Evolutionary conservation across 2,888 invertebrate genomes (phyloP), one percentile per base, ranked within the genome.

Genomic region (Harpagoxenus sublaevis): DNA sequence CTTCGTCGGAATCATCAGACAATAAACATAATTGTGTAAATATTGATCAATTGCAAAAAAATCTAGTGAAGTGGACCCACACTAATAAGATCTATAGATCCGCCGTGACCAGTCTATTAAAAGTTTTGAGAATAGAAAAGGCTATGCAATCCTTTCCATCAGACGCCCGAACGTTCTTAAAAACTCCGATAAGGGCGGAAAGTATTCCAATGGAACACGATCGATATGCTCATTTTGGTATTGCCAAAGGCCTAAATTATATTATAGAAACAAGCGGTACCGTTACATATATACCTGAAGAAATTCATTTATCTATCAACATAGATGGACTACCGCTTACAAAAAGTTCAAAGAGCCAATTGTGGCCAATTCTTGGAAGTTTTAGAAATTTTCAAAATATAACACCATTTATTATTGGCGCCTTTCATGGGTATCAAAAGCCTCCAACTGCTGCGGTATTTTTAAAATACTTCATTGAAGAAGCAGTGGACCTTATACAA

Each of bases 281-380:
- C 12, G n/a, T 2, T n/a, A 28, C 18, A 31, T 10, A 15, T 3
- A 5, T 68, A 51, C 31, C 68, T 68, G 51, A 68, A 18, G 51
- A 68, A 68, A 35, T 68, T 31, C 68, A 68, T 68, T 31, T 68
- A 18, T 68, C 51, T 2, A 10, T 51, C 3, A 68, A 68, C n/a
- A 31, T 68, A 51, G 68, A 68, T 18, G 31, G 68, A 68, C 15
- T 68, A 28, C n/a, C 51, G 5, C 68, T 68, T 68, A n/a, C 6
- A 5, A 68, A 51, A 68, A 68, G 51, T 68, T 68, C 68, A 1
- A 51, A 51, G 51, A 68, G 51, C 6, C 51, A 68, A 51, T 31
- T 68, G 5, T 51, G 68, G 51, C 9, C 51, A 10, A 51, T 68
- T 68, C 31, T 68, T 3, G 68, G 18, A 51, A 48, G n/a, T 68